phyloP scores from a whole-genome alignment of 2,888 invertebrate genomes.

The Argyra leucocephala region DNA sequence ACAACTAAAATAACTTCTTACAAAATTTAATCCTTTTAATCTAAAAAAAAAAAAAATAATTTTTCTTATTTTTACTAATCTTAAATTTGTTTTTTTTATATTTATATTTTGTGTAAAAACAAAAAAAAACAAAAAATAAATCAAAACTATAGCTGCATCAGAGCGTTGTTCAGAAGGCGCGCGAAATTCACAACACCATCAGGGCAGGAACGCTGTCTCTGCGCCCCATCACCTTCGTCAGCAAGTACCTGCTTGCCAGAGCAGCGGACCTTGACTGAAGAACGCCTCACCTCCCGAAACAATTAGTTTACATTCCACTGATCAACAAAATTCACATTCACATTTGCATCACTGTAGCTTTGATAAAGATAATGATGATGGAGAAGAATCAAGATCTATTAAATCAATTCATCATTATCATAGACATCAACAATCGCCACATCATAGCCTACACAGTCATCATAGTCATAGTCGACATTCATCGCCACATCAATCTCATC shows the following conservation, averaged over 20 bases:
- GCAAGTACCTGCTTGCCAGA: slow-evolving; percentile 46
- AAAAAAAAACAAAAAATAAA: slow-evolving; percentile 4
- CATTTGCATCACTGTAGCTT: slow-evolving; percentile 16
- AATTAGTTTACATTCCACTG: slow-evolving; percentile 35
- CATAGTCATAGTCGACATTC: slow-evolving; percentile 31
- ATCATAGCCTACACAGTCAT: slow-evolving; percentile 29
- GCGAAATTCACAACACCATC: slow-evolving; percentile 54
- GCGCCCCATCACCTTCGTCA: slow-evolving; percentile 50
- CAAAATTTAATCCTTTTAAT: too few species aligned
- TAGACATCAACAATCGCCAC: slow-evolving; percentile 25
- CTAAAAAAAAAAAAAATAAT: too few species aligned
- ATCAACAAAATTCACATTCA: slow-evolving; percentile 29
- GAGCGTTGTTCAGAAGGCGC: slow-evolving; percentile 75
- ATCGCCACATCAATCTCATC: slow-evolving; percentile 28
- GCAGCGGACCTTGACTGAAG: slow-evolving; percentile 48
- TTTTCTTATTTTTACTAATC: neutral
- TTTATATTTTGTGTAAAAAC: neutral
- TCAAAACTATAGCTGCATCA: slow-evolving; percentile 61
- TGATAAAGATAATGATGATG: slow-evolving; percentile 13
- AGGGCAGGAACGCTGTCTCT: slow-evolving; percentile 53
- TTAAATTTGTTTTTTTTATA: neutral
- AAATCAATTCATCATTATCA: slow-evolving; percentile 25
- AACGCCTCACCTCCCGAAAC: slow-evolving; percentile 62
- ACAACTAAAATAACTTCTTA: too few species aligned
- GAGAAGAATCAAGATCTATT: slow-evolving; percentile 23